Evolutionary conservation across 2,113 vertebrate genomes (phyloP).

Genomic region (Percina caprodes): DNA sequence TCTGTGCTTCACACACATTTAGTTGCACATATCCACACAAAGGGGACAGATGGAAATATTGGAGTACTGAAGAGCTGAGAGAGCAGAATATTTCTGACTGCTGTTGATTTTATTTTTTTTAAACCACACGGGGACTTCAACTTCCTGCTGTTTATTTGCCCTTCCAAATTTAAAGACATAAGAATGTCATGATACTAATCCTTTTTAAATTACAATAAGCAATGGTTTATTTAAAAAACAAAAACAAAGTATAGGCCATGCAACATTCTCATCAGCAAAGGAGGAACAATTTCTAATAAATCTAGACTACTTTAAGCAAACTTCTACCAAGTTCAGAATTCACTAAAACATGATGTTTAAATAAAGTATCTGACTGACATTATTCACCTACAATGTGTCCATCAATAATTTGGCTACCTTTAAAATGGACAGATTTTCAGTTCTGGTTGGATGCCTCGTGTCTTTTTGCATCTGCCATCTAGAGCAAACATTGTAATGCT

Average conservation of each 20-base stretch:
- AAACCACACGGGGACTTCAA: background rate
- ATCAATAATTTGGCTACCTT: conserved; percentile 20
- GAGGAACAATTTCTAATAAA: background rate
- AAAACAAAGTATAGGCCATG: background rate
- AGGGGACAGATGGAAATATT: background rate
- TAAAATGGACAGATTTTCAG: background rate
- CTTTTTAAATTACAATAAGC: background rate
- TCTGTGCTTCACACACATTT: conserved; percentile 16
- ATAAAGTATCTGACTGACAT: conserved; percentile 4
- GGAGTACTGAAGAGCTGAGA: background rate
- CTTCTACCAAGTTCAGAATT: background rate
- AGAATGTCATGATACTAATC: background rate
- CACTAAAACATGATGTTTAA: conserved; percentile 3
- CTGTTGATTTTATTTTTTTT: background rate
- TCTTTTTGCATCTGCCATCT: background rate
- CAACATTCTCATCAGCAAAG: background rate
- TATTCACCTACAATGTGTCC: background rate
- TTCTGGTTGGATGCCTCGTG: background rate
- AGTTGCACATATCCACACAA: background rate
- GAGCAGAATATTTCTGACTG: background rate
- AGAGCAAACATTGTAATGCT: conserved; percentile 16
- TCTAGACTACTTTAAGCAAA: background rate
- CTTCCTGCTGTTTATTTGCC: background rate
- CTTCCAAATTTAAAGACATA: background rate
- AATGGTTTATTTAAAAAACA: background rate